phyloP scores from a whole-genome alignment of 2,888 invertebrate species.

The Nomada ferruginata region DNA sequence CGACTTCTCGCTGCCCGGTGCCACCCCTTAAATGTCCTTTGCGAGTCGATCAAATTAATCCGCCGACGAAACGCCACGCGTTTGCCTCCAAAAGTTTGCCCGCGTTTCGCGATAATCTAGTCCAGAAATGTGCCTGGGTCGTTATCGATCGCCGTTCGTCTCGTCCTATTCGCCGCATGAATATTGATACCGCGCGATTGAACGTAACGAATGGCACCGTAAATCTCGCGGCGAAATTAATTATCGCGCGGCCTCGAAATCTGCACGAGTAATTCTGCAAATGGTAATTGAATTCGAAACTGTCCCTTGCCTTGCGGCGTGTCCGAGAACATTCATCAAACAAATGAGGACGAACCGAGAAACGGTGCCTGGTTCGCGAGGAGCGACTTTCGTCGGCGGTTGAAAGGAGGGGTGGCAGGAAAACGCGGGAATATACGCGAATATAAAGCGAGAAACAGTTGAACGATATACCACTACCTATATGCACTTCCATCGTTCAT shows the following conservation, averaged over 20 bases:
- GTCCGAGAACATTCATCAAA: slow-evolving; percentile 69
- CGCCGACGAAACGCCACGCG: not conserved
- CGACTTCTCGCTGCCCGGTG: slow-evolving; percentile 38
- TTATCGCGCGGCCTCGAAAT: slow-evolving; percentile 65
- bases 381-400: slow-evolving; percentile 9
- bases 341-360: slow-evolving; percentile 64
- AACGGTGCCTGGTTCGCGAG: slow-evolving; percentile 52
- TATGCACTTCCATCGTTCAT: too few relatives aligned
- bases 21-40: slow-evolving; percentile 49
- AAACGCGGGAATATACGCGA: not conserved
- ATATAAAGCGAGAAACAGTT: not conserved
- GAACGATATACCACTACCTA: too few relatives aligned
- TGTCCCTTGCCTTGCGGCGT: slow-evolving; percentile 10
- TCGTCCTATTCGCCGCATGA: slow-evolving; percentile 58
- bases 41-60: slow-evolving; percentile 30
- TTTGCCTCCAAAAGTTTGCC: not conserved
- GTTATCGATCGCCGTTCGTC: slow-evolving; percentile 49
- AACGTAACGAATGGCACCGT: slow-evolving; percentile 72
- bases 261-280: slow-evolving; percentile 74
- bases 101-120: not conserved
- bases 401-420: too few relatives aligned
- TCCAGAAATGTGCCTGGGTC: not conserved
- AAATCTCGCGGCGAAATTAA: slow-evolving; percentile 70
- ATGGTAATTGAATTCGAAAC: slow-evolving; percentile 72
- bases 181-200: slow-evolving; percentile 69